Conservation (phyloP, 2,888 invertebrate genomes). For the Byasa hedistus region DNA sequence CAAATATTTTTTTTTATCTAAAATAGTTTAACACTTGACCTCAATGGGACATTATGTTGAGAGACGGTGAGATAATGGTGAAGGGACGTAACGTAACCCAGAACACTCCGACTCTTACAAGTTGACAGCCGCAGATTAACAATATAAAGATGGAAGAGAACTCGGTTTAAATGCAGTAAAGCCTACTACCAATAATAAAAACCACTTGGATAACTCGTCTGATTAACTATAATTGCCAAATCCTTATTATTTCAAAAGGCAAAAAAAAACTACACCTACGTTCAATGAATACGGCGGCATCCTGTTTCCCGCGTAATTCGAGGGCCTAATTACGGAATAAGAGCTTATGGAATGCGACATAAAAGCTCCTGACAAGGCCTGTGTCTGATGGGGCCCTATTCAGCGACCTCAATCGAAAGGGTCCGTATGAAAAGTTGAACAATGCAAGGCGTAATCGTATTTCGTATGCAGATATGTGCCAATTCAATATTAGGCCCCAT, state of each 20-base stretch:
- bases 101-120: too few relatives aligned
- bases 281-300: constrained; percentile 44
- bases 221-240: neutral
- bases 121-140: too few relatives aligned
- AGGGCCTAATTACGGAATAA: constrained; percentile 67
- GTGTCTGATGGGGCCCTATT: constrained; percentile 68
- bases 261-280: constrained; percentile 21
- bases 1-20: too few relatives aligned
- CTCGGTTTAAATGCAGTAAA: too few relatives aligned
- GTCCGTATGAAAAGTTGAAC: constrained; percentile 50
- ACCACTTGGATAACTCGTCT: too few relatives aligned
- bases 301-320: constrained; percentile 60
- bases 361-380: constrained; percentile 55
- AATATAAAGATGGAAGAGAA: too few relatives aligned
- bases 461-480: constrained; percentile 53
- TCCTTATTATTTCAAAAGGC: constrained; percentile 4
- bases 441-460: constrained; percentile 54
- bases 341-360: constrained; percentile 51
- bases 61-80: too few relatives aligned
- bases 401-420: constrained; percentile 67
- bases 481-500: constrained; percentile 38
- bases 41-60: too few relatives aligned
- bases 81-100: too few relatives aligned
- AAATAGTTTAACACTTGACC: too few relatives aligned
- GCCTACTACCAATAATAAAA: too few relatives aligned